Evolutionary conservation across 2,888 invertebrate species (phyloP), one percentile per base, ranked within the genome.

Genomic region (Allophyes oxyacanthae): DNA sequence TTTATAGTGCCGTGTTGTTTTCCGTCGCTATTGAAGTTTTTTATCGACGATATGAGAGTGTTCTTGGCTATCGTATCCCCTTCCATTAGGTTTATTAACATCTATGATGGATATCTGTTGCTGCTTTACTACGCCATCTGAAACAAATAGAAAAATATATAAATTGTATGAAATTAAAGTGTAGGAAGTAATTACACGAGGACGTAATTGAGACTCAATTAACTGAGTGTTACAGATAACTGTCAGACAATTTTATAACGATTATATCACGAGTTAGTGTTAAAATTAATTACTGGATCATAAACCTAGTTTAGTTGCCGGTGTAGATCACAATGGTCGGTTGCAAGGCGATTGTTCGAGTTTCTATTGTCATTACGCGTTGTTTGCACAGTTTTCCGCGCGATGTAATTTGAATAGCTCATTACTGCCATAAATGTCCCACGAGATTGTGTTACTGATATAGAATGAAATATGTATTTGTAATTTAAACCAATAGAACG

Each of bases 51-150:
- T 68, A 92, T 86, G 34, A 93, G 76, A 64, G 85, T 87, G 76
- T 85, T 89, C 66, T 87, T 85, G 55, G 85, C 78, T 75, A 91
- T 81, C 72, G 89, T 74, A 75, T 90, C 88, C 66, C 86, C 89
- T 86, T 92, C 93, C 92, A 93, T 94, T 80, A 88, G 88, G 84
- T 82, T 88, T 53, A 89, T 76, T 84, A 88, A 72, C 90, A 90
- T 92, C 87, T 88, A 89, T 85, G 81, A 76, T 84, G 83, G 80
- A 83, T 85, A 72, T 84, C 79, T 82, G 78, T 74, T 72, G 78
- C 83, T 79, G 84, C 82, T 88, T 87, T 83, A 83, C 86, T 92
- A 89, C 88, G 88, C 87, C 93, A 92, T 91, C 93, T 94, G 91
- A 50, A 93, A 93, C 86, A 88, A 89, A 77, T 50, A 75, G 78